Conservation (phyloP, 2,888 invertebrate genomes). For the Xanthorhoe designata region DNA sequence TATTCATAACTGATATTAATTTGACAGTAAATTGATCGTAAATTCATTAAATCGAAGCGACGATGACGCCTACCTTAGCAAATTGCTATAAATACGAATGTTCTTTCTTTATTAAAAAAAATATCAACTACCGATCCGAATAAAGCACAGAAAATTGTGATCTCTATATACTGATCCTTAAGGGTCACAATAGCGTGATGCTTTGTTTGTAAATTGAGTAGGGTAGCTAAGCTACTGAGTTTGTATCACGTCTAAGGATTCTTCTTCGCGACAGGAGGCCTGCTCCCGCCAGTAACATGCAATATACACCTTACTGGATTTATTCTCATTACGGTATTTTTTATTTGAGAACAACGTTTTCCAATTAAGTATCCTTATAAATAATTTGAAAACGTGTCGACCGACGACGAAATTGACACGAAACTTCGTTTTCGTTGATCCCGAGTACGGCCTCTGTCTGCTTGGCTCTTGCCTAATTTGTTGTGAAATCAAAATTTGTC, state of each 20-base stretch:
- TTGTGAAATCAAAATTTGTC: no score
- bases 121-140: conserved; percentile 26
- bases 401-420: no score
- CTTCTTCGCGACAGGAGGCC: conserved; percentile 79
- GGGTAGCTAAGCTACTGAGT: conserved; percentile 57
- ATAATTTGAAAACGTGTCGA: no score
- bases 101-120: conserved; percentile 74
- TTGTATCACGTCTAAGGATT: conserved; percentile 67
- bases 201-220: conserved; percentile 44
- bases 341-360: not conserved
- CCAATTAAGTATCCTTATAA: no score
- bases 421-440: no score
- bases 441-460: no score
- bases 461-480: no score
- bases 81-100: conserved; percentile 70
- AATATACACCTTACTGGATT: conserved; percentile 59
- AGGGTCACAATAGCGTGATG: conserved; percentile 31
- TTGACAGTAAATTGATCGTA: conserved; percentile 63
- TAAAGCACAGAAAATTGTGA: not conserved
- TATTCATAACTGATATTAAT: conserved; percentile 51
- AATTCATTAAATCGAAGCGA: conserved; percentile 67
- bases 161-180: conserved; percentile 34
- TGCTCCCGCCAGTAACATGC: conserved; percentile 61
- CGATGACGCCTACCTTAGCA: conserved; percentile 58
- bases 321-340: conserved; percentile 43